A percentile compares a stretch with the other conserved stretches of the same genome.
These are phyloP conservation scores for Mallotus villosus DNA, from an alignment of 2,797 vertebrate genomes.

Conservation along the genomic window DNA sequence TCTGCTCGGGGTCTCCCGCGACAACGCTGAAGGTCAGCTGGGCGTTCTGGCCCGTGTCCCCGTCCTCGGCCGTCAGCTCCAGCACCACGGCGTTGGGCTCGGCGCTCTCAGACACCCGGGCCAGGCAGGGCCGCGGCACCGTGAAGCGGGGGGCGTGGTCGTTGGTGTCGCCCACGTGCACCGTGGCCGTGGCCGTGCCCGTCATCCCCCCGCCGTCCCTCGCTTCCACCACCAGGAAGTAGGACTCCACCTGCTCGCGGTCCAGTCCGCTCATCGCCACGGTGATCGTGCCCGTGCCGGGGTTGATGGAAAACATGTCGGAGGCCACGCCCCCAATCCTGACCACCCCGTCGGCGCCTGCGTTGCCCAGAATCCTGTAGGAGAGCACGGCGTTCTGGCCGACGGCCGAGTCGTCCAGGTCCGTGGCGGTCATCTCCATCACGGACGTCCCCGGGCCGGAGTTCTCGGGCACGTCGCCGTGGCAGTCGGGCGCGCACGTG, in stretches of 20 bases:
- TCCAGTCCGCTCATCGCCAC: slow-evolving; percentile 77
- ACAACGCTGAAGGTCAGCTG: slow-evolving; percentile 83
- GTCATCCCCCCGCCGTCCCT: slow-evolving; percentile 86
- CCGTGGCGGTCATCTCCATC: slow-evolving; percentile 87
- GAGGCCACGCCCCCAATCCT: slow-evolving; percentile 55
- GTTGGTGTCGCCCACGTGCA: slow-evolving; percentile 82
- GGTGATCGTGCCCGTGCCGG: slow-evolving; percentile 78
- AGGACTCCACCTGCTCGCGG: slow-evolving; percentile 80
- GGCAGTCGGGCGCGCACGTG: slow-evolving; percentile 81
- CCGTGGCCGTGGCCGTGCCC: slow-evolving; percentile 83
- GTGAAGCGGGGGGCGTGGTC: slow-evolving; percentile 83
- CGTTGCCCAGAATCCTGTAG: slow-evolving; percentile 78
- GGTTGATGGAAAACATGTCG: slow-evolving; percentile 82
- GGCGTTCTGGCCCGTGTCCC: slow-evolving; percentile 82
- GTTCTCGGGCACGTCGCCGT: slow-evolving; percentile 82
- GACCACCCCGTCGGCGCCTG: slow-evolving; percentile 22
- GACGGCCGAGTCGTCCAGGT: slow-evolving; percentile 83
- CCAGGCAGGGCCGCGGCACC: slow-evolving; percentile 69
- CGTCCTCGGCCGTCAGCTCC: slow-evolving; percentile 79
- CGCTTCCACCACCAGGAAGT: slow-evolving; percentile 84
- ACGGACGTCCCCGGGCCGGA: slow-evolving; percentile 77
- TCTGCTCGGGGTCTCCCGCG: slow-evolving; percentile 84
- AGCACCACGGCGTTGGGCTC: slow-evolving; percentile 78
- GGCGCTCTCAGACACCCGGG: slow-evolving; percentile 77
- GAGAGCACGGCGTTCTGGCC: slow-evolving; percentile 85